These are phyloP conservation scores for Probaryconus sp. DNA, from an alignment of 1,140 invertebrate species.

Conservation along the genomic window DNA sequence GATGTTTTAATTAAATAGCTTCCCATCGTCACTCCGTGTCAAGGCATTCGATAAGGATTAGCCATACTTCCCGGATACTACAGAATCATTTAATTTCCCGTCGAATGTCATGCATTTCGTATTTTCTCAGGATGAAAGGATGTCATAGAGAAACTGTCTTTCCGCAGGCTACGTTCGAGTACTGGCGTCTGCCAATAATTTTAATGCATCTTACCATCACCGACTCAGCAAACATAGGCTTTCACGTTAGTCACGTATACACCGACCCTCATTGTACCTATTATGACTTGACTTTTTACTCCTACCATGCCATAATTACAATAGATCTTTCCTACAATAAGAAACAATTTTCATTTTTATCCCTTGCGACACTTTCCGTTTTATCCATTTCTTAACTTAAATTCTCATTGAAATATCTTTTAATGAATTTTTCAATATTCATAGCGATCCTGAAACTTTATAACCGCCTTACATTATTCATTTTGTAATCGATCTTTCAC, in stretches of 20 bases:
- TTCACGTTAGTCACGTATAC: constrained; percentile 10
- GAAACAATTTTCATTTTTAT: not conserved
- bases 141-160: constrained; percentile 33
- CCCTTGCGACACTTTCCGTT: no score
- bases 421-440: no score
- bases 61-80: constrained; percentile 18
- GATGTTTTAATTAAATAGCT: constrained; percentile 40
- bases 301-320: no score
- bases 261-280: constrained; percentile 4
- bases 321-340: not conserved
- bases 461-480: no score
- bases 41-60: constrained; percentile 10
- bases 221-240: constrained; percentile 14
- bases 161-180: constrained; percentile 26
- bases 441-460: no score
- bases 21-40: constrained; percentile 8
- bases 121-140: constrained; percentile 28
- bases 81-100: constrained; percentile 50
- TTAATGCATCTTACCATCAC: constrained; percentile 34
- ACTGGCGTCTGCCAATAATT: constrained; percentile 44
- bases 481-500: no score
- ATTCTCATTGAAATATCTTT: no score
- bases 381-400: no score
- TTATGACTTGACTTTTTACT: not conserved
- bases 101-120: constrained; percentile 32